Percentiles rank a stretch among this genome's conserved stretches.
Conservation (phyloP, 2,888 invertebrate species). For the Cataglyphis cursor region DNA sequence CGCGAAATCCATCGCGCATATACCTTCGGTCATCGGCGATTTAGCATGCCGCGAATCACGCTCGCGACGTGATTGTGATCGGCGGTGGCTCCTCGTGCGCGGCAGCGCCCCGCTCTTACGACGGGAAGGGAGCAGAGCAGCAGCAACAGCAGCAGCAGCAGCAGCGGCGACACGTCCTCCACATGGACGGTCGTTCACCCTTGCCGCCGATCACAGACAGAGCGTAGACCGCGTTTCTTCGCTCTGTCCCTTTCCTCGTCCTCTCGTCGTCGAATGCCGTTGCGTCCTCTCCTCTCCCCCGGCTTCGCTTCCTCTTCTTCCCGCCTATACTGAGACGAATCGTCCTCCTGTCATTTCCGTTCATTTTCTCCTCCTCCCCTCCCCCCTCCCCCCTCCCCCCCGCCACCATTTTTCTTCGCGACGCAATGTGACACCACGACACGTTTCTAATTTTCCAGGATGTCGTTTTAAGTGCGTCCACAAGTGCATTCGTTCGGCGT, state of each 20-base stretch:
- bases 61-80: conserved; percentile 39
- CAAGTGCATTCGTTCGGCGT: background rate
- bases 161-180: conserved; percentile 76
- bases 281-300: conserved; percentile 40
- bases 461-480: background rate
- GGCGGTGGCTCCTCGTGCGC: conserved; percentile 9
- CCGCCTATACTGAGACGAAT: conserved; percentile 27
- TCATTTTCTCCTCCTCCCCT: conserved; percentile 17
- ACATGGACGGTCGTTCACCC: conserved; percentile 83
- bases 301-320: conserved; percentile 44
- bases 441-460: conserved; percentile 37
- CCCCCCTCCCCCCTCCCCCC: conserved; percentile 15
- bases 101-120: conserved; percentile 20
- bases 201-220: conserved; percentile 78
- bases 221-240: conserved; percentile 80
- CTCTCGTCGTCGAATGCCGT: conserved; percentile 49
- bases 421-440: background rate
- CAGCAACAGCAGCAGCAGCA: background rate
- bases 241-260: conserved; percentile 64
- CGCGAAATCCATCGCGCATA: conserved; percentile 37
- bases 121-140: conserved; percentile 53
- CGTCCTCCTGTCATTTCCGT: conserved; percentile 5
- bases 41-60: conserved; percentile 52
- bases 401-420: conserved; percentile 3
- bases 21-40: conserved; percentile 29